Conservation (phyloP, 1,140 invertebrate genomes). For the Mycetomoellerius zeteki region DNA sequence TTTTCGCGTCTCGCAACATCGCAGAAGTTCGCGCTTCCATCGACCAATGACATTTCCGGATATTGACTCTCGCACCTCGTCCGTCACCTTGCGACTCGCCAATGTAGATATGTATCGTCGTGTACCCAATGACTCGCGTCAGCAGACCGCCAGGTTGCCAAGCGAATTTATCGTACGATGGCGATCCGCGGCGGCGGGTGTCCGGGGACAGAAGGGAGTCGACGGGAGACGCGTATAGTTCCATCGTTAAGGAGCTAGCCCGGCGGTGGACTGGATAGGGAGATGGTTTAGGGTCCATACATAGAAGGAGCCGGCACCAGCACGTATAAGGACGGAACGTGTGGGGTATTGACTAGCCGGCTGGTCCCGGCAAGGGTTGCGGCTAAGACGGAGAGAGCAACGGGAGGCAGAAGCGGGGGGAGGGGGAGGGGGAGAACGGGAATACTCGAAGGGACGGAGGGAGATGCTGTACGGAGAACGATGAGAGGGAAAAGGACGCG, state of each 20-base stretch:
- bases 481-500: constrained; percentile 67
- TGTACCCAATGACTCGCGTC: constrained; percentile 74
- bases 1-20: neutral
- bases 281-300: constrained; percentile 77
- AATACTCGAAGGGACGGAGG: constrained; percentile 70
- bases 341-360: constrained; percentile 83
- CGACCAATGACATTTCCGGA: constrained; percentile 36
- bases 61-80: constrained; percentile 31
- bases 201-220: constrained; percentile 51
- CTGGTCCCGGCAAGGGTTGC: constrained; percentile 84
- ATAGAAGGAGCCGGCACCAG: constrained; percentile 73
- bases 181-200: constrained; percentile 50
- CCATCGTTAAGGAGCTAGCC: constrained; percentile 78
- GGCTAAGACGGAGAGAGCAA: constrained; percentile 84
- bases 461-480: constrained; percentile 66
- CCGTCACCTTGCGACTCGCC: constrained; percentile 27
- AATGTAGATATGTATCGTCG: constrained; percentile 25
- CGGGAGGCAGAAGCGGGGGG: constrained; percentile 59
- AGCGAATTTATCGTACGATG: constrained; percentile 79
- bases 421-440: constrained; percentile 62
- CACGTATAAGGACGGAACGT: constrained; percentile 79
- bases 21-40: constrained; percentile 19
- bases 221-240: constrained; percentile 73
- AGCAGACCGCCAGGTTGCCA: constrained; percentile 78
- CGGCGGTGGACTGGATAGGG: constrained; percentile 75